Base-by-base conservation (phyloP, 2,888 invertebrate genomes). In the Drosophila picticornis region DNA sequence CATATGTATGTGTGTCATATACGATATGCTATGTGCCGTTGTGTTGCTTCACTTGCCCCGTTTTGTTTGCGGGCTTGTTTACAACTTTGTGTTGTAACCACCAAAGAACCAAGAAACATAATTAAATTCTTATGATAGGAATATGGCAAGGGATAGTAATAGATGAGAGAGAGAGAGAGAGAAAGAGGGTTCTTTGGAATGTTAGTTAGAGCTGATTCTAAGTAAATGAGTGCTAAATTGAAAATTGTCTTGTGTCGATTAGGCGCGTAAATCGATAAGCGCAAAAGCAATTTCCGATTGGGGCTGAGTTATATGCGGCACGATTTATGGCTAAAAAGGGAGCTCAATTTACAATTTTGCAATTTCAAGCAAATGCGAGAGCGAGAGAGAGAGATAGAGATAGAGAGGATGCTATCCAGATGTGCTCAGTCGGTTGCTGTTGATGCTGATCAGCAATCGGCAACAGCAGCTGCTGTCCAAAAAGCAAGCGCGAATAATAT, bases 231-330 rank as follows among this genome's bases (percentile, higher is more conserved):
- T 78, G 84, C 81, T 77, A 84, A 87, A 84, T 89, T 83, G 79
- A 83, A 85, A 79, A 84, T 75, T 73, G 83, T 75, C 79, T 83
- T 75, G 77, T 70, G 79, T 81, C 83, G 87, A 87, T 89, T 87
- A 83, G 84, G 78, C 87, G 83, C 83, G 75, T 83, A 83, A 87
- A 85, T 86, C 87, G 87, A 89, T 87, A 89, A 87, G 82, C 83
- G 75, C 72, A 83, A 89, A 87, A 89, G 85, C 85, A 87, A 87
- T 87, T 87, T 87, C 90, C 87, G 88, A 85, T 88, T 85, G 87
- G 83, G 79, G 72, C 69, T 84, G 86, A 86, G 87, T 88, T 87
- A 86, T 88, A 74, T 82, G 70, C 84, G 61, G 56, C 88, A 84
- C 85, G 86, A 88, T 84, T 84, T 88, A 84, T 88, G 83, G 68